Conservation (phyloP, 2,888 invertebrate species). For the Scrobipalpa costella region DNA sequence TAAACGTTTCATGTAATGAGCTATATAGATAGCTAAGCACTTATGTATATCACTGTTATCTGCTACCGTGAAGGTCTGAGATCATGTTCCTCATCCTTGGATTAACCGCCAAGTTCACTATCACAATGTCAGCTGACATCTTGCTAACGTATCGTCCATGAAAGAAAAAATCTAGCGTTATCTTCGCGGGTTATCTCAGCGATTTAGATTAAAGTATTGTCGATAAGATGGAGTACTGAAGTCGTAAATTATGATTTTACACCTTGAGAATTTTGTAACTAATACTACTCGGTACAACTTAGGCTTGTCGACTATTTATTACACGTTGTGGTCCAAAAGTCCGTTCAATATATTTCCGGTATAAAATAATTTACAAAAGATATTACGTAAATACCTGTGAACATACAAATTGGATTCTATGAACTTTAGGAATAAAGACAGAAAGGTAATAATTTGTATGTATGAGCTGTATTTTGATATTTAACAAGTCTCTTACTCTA, state of each 20-base stretch:
- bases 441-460: too few species aligned
- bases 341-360: too few species aligned
- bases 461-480: too few species aligned
- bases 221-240: slow-evolving; percentile 28
- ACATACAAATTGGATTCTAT: too few species aligned
- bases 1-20: slow-evolving; percentile 1
- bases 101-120: slow-evolving; percentile 47
- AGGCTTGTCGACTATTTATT: neutral
- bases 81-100: slow-evolving; percentile 32
- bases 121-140: slow-evolving; percentile 40
- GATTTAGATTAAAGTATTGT: slow-evolving; percentile 26
- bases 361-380: too few species aligned
- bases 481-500: too few species aligned
- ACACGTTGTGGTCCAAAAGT: too few species aligned
- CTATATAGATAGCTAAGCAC: neutral
- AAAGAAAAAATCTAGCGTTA: slow-evolving; percentile 15
- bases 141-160: slow-evolving; percentile 30
- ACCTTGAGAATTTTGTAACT: neutral
- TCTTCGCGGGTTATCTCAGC: slow-evolving; percentile 18
- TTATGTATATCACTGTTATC: slow-evolving; percentile 32
- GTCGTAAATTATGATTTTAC: slow-evolving; percentile 24
- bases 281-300: slow-evolving; percentile 2
- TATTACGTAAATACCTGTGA: too few species aligned
- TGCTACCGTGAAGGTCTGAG: slow-evolving; percentile 60
- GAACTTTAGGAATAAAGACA: too few species aligned